phyloP scores from a whole-genome alignment of 2,888 invertebrate genomes.

The Beris morrisii region DNA sequence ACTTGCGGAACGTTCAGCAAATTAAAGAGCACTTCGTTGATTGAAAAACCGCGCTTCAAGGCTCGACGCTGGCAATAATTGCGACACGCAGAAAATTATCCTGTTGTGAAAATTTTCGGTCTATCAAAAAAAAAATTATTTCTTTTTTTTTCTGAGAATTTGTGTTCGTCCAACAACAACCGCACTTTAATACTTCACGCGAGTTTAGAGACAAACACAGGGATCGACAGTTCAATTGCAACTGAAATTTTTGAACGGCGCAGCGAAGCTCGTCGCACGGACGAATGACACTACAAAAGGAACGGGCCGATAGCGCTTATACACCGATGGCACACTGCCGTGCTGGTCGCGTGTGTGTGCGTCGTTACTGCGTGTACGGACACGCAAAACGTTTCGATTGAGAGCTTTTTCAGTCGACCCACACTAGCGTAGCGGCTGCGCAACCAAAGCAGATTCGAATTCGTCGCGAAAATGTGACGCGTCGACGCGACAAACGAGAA shows the following conservation, averaged over 20 bases:
- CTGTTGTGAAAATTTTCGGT: no score
- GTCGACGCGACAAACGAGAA: constrained; percentile 12
- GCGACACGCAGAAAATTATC: no score
- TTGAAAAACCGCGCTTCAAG: background rate
- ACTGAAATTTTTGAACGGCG: constrained; percentile 44
- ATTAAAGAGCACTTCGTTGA: background rate
- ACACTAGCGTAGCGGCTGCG: background rate
- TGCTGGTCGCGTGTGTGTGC: background rate
- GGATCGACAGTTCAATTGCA: constrained; percentile 49
- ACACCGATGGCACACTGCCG: constrained; percentile 54
- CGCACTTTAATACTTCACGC: background rate
- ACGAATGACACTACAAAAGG: constrained; percentile 34
- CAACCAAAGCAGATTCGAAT: background rate
- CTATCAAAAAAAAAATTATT: background rate
- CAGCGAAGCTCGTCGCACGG: constrained; percentile 11
- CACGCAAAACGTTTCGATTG: constrained; percentile 2
- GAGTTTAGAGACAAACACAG: constrained; percentile 43
- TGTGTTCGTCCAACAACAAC: background rate
- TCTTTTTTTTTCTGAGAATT: background rate
- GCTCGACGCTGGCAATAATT: background rate
- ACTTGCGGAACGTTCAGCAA: constrained; percentile 7
- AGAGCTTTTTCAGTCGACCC: constrained; percentile 17
- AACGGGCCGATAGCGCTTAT: constrained; percentile 41
- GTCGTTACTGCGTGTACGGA: constrained; percentile 11
- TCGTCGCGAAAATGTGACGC: background rate